These are phyloP conservation scores for Pentamera pediparva DNA, from an alignment of 53 echinoderm and acorn worm species.

Conservation along the genomic window DNA sequence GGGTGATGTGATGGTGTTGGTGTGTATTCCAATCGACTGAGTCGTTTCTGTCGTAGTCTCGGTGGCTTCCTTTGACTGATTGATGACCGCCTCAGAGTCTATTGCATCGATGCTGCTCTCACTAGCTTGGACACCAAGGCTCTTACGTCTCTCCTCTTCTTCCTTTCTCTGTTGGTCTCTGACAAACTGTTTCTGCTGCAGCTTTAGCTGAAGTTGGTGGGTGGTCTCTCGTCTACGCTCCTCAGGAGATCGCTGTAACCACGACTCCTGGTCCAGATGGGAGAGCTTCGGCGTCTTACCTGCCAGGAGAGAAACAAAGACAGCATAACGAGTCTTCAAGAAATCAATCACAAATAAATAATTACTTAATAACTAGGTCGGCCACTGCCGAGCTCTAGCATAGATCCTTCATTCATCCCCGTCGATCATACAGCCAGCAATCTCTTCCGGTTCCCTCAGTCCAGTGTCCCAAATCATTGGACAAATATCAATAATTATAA, in stretches of 20 bases:
- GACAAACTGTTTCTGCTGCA: slow-evolving; percentile 76
- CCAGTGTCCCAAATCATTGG: too few species aligned
- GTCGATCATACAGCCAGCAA: too few species aligned
- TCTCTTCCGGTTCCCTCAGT: too few species aligned
- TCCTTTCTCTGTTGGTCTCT: slow-evolving; percentile 56
- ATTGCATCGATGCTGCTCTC: slow-evolving; percentile 5
- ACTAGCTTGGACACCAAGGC: slow-evolving; percentile 26
- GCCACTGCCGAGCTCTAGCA: too few species aligned
- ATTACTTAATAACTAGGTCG: too few species aligned
- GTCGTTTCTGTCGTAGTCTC: not conserved
- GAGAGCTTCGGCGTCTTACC: slow-evolving; percentile 19
- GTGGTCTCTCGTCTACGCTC: slow-evolving; percentile 76
- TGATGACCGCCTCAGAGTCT: not conserved
- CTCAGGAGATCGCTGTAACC: slow-evolving; percentile 64
- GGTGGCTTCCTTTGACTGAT: not conserved
- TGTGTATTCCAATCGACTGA: not conserved
- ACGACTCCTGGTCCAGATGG: slow-evolving; percentile 5
- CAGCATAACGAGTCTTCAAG: too few species aligned
- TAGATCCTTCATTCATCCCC: too few species aligned
- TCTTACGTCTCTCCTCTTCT: slow-evolving; percentile 46
- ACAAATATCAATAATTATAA: too few species aligned
- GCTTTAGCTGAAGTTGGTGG: slow-evolving; percentile 76
- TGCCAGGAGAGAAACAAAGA: too few species aligned
- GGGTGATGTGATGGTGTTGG: slow-evolving; percentile 3
- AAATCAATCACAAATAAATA: too few species aligned